Base-by-base conservation (phyloP, 2,888 invertebrate genomes). In the Rugalucina vietnamica region DNA sequence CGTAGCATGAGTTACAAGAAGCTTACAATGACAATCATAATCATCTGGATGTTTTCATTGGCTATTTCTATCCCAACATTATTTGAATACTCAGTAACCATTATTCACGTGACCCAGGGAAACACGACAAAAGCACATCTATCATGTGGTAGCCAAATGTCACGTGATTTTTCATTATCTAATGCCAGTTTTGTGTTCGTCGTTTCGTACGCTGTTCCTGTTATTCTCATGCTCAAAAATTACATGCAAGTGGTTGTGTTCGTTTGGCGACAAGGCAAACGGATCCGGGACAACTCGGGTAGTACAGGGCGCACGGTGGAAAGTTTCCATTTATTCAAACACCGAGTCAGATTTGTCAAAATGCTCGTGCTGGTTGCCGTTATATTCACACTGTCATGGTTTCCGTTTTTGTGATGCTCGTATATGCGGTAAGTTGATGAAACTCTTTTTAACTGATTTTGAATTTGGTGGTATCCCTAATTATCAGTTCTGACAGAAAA, bases 341-440 rank as follows among this genome's bases (percentile, higher is more conserved):
- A 57, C 1, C 39, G 75, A 14, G 5, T 57, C 8, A 75, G 37
- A 24, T 5, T 75, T 12, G 75, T 75, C n/a, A 88, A 91, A 78
- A 90, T 91, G 89, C 76, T 91, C 57, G 74, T 89, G 10, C 27
- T 89, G 18, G 86, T 88, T 37, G 88, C 89, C 21, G 74, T 73
- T 0, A 60, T 90, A 21, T 91, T 91, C 72, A 86, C 88, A 21
- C 32, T 90, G 2, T 84, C 88, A n/a, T 91, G 91, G 91, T n/a
- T 84, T 21, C 91, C 91, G 5, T 91, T 88, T 91, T 90, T 75
- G 54, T 86, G 14, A 69, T 89, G 1, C 74, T 85, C 12, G 69
- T 88, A 8, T 85, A 88, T 37, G 76, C 82, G 32, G 90, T 90
- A 73, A 84, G 90, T 88, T n/a, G n/a, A n/a, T n/a, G n/a, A n/a